Base-by-base conservation (phyloP, 2,888 invertebrate species). In the Lymantria monacha region DNA sequence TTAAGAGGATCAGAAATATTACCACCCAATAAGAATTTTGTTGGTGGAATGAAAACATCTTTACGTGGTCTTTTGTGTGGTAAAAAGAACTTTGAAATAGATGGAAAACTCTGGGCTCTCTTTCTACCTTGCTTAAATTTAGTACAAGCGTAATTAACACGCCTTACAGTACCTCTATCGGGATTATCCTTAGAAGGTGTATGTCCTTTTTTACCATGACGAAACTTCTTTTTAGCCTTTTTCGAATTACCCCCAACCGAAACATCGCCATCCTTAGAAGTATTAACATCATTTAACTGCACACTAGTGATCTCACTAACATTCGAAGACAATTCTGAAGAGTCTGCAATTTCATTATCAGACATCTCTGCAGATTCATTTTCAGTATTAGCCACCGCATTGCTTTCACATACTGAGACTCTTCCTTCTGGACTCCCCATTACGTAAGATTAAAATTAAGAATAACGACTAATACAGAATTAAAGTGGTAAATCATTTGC, bases 1-100 rank as follows among this genome's bases (percentile, higher is more conserved):
- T 99, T 99, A 43, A 99, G 87, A 0, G 98, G 99, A 92, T 99
- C 99, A 64, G 96, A 96, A 64, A 98, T 98, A 83, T 97, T 98
- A 9, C 98, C 99, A 42, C 98, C 99, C 1, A 98, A 93, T 5
- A 97, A 88, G 85, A 99, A 98, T 83, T 98, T 98, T 0, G 97
- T 97, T 0, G 98, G 98, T 47, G 97, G 95, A 70, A 97, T 96
- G 63, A 96, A 94, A 49, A 93, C 93, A 63, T 95, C 94, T 70
- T 95, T 95, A 61, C 95, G 94, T 46, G 95, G 92, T 51, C 95
- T 93, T 71, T 96, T 96, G 68, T 95, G 93, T 0, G 95, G 95
- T 44, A 95, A 92, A 76, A 95, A 94, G 80, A 95, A 95, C 77
- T 96, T 96, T 2, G 95, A 94, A 66, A 93, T 92, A 15, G 93